phyloP scores from a whole-genome alignment of 2,113 vertebrate genomes.

The Heterotilapia buettikoferi region DNA sequence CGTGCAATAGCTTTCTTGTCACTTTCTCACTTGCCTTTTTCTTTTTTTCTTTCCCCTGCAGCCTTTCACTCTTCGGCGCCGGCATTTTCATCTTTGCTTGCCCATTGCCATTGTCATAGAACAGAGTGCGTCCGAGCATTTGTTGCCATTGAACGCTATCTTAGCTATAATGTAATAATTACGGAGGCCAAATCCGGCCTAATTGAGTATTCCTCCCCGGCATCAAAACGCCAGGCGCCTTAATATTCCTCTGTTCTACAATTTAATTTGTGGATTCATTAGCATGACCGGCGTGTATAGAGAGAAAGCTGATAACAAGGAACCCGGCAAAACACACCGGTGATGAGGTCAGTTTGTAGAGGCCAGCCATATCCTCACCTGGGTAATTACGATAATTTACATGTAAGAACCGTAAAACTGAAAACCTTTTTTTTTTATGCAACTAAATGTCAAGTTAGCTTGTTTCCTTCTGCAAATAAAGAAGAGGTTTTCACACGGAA shows the following conservation, averaged over 20 bases:
- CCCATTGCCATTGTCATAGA: slow-evolving; percentile 8
- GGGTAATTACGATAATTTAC: not conserved
- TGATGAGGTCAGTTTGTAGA: slow-evolving; percentile 18
- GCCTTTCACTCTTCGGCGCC: slow-evolving; percentile 7
- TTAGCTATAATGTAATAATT: slow-evolving; percentile 70
- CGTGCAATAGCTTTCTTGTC: slow-evolving; percentile 41
- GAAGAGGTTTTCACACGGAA: not conserved
- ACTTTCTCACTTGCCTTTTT: slow-evolving; percentile 10
- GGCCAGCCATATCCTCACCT: not conserved
- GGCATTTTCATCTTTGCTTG: slow-evolving; percentile 12
- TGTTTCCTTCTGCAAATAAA: not conserved
- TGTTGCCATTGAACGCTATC: slow-evolving; percentile 59
- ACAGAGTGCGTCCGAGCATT: slow-evolving; percentile 51
- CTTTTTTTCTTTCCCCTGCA: not conserved
- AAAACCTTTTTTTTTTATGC: not conserved
- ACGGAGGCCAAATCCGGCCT: slow-evolving; percentile 51
- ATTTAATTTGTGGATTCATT: slow-evolving; percentile 78
- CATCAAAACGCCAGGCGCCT: slow-evolving; percentile 48
- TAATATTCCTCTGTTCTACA: slow-evolving; percentile 66
- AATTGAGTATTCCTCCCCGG: slow-evolving; percentile 64
- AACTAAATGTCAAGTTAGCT: not conserved
- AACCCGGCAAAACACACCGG: slow-evolving; percentile 1
- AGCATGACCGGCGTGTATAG: slow-evolving; percentile 47
- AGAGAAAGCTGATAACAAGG: slow-evolving; percentile 46
- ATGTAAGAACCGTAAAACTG: not conserved